Evolutionary conservation across 2,797 vertebrate genomes (phyloP), one percentile per base, ranked within the genome.

Genomic region (Liparis tanakae): DNA sequence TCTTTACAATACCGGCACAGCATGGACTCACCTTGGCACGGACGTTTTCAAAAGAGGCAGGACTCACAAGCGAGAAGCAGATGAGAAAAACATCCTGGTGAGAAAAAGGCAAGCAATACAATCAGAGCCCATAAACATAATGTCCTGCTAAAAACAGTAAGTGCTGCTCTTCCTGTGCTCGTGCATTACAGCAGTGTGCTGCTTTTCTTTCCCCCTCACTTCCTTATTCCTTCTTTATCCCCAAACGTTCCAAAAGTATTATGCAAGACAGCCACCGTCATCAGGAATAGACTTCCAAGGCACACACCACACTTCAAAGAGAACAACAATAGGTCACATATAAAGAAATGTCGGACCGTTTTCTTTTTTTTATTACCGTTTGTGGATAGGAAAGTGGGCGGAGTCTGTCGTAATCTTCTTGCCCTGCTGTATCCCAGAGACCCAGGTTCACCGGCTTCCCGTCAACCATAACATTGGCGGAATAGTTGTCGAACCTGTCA

Each of bases 381-480:
- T 99, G 98, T 0, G 98, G 98, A 85, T 99, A 99, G 78, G 98
- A 99, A 70, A 99, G 95, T 0, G 98, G 98, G 57, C 98, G 97
- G 80, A 99, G 94, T 89, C 98, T 94, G 94, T 99, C 98, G 0
- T 99, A 99, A 82, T 99, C 98, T 91, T 99, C 98, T 93, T 99
- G 98, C 85, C 98, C 98, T 70, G 98, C 97, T 76, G 98, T 99
- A 91, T 99, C 98, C 98, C 98, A 99, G 17, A 99, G 93, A 60
- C 98, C 98, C 92, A 99, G 92, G 70, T 99, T 99, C 75, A 99
- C 98, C 0, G 98, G 98, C 83, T 99, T 99, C 15, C 98, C 97
- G 81, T 99, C 98, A 70, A 99, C 98, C 98, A 99, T 99, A 73
- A 99, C 98, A 95, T 99, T 99, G 87, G 98, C 98, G 43, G 98